These are phyloP conservation scores for Platyscapa corneri DNA, from an alignment of 1,140 invertebrate genomes.

Conservation along the genomic window DNA sequence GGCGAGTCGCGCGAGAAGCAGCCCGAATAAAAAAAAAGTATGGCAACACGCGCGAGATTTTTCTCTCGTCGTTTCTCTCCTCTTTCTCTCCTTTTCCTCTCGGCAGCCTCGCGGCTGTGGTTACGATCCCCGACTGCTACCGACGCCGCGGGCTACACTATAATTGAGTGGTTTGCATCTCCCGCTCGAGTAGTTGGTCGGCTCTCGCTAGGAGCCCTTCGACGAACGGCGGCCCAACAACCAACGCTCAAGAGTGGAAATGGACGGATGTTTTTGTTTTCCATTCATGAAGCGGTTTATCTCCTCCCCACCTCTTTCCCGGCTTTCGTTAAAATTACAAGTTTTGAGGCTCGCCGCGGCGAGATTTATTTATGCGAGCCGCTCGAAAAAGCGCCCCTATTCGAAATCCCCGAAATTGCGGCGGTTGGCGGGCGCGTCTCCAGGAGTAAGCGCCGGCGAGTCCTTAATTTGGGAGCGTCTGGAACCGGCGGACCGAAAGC, in stretches of 20 bases:
- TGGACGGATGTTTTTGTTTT: slow-evolving; percentile 13
- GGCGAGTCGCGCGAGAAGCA: slow-evolving; percentile 2
- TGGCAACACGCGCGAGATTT: not conserved
- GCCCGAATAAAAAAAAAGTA: not conserved
- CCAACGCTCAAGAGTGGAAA: slow-evolving; percentile 19
- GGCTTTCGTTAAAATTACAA: slow-evolving; percentile 12
- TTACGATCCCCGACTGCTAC: slow-evolving; percentile 46
- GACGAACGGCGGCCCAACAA: slow-evolving; percentile 29
- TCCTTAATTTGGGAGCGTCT: no score
- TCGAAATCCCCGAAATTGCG: not conserved
- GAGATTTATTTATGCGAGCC: not conserved
- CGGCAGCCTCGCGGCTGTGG: not conserved
- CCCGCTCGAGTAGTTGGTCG: slow-evolving; percentile 51
- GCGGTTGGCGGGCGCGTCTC: not conserved
- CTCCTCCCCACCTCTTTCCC: not conserved
- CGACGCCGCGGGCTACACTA: slow-evolving; percentile 59
- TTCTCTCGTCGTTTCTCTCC: no score
- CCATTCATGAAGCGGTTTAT: slow-evolving; percentile 24
- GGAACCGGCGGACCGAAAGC: no score
- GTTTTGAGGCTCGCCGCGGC: not conserved
- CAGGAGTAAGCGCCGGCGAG: no score
- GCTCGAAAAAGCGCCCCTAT: not conserved
- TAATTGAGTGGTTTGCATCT: slow-evolving; percentile 73
- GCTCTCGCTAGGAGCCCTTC: slow-evolving; percentile 42
- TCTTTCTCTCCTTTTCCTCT: not conserved